Evolutionary conservation across 2,888 invertebrate species (phyloP).

Genomic region (Mongoloraphidia duomilia): DNA sequence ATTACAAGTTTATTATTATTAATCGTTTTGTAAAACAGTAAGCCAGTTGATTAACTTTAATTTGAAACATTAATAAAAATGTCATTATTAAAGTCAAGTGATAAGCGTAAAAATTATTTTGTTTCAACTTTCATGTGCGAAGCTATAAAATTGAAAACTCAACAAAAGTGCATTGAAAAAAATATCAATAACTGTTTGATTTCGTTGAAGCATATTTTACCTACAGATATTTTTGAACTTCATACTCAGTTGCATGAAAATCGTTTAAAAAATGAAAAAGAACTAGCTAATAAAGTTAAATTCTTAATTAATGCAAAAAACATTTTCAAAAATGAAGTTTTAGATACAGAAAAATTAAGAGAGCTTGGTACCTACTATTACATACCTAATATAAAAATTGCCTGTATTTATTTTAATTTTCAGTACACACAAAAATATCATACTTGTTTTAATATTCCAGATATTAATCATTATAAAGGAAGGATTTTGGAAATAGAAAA

Average conservation of each 20-base stretch:
- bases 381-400: no score
- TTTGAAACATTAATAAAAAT: neutral
- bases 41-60: neutral
- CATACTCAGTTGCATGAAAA: neutral
- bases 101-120: neutral
- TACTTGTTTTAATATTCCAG: conserved; percentile 13
- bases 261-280: neutral
- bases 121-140: neutral
- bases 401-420: no score
- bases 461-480: conserved; percentile 21
- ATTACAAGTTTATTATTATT: no score
- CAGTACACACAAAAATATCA: neutral
- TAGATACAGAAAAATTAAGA: neutral
- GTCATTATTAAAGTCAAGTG: neutral
- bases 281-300: neutral
- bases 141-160: neutral
- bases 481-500: conserved; percentile 22
- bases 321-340: neutral
- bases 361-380: neutral
- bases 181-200: neutral
- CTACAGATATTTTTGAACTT: neutral
- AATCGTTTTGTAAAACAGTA: no score
- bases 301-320: neutral
- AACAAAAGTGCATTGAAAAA: neutral
- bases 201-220: neutral